These are phyloP conservation scores for Pluvianellus socialis DNA, from an alignment of 2,113 vertebrate genomes.

Conservation along the genomic window DNA sequence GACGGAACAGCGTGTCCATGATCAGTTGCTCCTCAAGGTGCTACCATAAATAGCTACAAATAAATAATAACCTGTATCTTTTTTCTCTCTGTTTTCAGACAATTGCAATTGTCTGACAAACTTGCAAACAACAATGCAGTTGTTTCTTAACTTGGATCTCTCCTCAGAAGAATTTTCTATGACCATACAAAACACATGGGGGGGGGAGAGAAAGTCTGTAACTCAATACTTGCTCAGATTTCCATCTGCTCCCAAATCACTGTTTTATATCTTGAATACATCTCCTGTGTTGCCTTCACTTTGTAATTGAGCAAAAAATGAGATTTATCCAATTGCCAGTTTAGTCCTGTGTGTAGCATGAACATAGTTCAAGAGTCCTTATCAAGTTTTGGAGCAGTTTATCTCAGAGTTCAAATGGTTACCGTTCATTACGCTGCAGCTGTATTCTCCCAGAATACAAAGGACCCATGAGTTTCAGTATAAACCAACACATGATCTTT, in stretches of 20 bases:
- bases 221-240: not conserved
- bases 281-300: not conserved
- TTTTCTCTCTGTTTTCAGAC: not conserved
- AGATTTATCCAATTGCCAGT: constrained; percentile 2
- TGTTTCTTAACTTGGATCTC: not conserved
- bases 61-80: not conserved
- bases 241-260: not conserved
- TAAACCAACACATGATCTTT: not conserved
- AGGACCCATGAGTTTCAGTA: not conserved
- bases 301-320: not conserved
- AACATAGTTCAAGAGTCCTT: constrained; percentile 13
- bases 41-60: not conserved
- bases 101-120: no score
- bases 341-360: not conserved
- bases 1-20: not conserved
- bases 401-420: constrained; percentile 26
- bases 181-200: not conserved
- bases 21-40: not conserved
- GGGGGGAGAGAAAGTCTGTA: not conserved
- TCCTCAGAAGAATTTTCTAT: not conserved
- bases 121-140: accelerated
- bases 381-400: constrained; percentile 29
- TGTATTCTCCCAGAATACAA: constrained; percentile 5
- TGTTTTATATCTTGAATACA: not conserved
- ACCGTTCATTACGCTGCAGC: not conserved